Evolutionary conservation across 2,888 invertebrate genomes (phyloP), one percentile per base, ranked within the genome.

Genomic region (Tetragonisca angustula): DNA sequence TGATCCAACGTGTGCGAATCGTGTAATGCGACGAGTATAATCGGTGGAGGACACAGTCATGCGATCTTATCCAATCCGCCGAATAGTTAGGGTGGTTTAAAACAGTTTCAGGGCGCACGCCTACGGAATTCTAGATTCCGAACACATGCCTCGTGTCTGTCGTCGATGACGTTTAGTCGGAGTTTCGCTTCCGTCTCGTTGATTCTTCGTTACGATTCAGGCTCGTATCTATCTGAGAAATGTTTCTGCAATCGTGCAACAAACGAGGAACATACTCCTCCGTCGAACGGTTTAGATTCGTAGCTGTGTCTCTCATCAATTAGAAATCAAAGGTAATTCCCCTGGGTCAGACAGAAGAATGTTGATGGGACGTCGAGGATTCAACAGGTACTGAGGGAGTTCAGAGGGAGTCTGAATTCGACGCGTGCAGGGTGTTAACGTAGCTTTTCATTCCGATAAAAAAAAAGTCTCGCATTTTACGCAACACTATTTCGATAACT

Each of bases 41-140:
- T 17, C 24, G 1, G 32, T 56, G 13, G 36, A 65, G 62, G 79
- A 67, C 74, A 67, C 50, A 43, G 77, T 82, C 81, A 76, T 64
- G 69, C 78, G 79, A 89, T 87, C 80, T 86, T 86, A 85, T 80
- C 81, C 79, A 73, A 83, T 67, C 36, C 32, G 71, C 61, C 70
- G 65, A 75, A 86, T 81, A 79, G 83, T 85, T 74, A 74, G 79
- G 83, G 79, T 49, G 83, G 82, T 83, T 87, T 88, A 79, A 90
- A 91, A 85, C 88, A 87, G 67, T 81, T 85, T 83, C 87, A 87
- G 81, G 79, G 89, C 87, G 90, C 91, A 92, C 92, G 91, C 92
- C 90, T 91, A 89, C 89, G 90, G 91, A 91, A 91, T 91, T 90
- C 88, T 81, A 83, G 85, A 85, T 87, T 88, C 87, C 67, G 85